Evolutionary conservation across 2,888 invertebrate genomes (phyloP).

Genomic region (Nephrocerus scutellatus): DNA sequence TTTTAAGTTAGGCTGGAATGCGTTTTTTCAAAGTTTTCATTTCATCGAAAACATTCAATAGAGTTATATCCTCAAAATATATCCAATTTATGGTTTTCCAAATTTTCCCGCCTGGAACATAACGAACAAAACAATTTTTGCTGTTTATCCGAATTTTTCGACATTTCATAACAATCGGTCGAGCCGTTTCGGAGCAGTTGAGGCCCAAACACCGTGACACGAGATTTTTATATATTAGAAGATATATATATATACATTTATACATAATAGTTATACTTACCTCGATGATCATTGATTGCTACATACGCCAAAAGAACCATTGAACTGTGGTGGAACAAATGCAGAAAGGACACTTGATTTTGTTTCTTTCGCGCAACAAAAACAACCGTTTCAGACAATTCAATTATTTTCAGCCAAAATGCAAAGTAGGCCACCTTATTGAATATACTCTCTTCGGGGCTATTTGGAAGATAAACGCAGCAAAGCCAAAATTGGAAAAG

Average conservation of each 20-base stretch:
- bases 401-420: slow-evolving; percentile 57
- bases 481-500: slow-evolving; percentile 32
- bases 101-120: too few species aligned
- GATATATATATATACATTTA: not conserved
- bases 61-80: too few species aligned
- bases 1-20: too few species aligned
- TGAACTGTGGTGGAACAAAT: slow-evolving; percentile 65
- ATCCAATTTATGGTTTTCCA: too few species aligned
- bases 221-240: too few species aligned
- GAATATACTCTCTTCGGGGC: slow-evolving; percentile 20
- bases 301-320: slow-evolving; percentile 57
- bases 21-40: too few species aligned
- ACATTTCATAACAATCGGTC: too few species aligned
- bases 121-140: too few species aligned
- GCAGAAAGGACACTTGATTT: slow-evolving; percentile 63
- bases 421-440: slow-evolving; percentile 55
- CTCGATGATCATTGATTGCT: slow-evolving; percentile 58
- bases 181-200: too few species aligned
- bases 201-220: too few species aligned
- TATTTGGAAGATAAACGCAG: slow-evolving; percentile 17
- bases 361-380: slow-evolving; percentile 66
- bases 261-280: slow-evolving; percentile 45
- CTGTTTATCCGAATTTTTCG: too few species aligned
- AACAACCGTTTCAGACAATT: slow-evolving; percentile 63
- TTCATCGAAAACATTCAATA: too few species aligned